phyloP scores from a whole-genome alignment of 2,797 vertebrate genomes.

The Pogoniulus pusillus region DNA sequence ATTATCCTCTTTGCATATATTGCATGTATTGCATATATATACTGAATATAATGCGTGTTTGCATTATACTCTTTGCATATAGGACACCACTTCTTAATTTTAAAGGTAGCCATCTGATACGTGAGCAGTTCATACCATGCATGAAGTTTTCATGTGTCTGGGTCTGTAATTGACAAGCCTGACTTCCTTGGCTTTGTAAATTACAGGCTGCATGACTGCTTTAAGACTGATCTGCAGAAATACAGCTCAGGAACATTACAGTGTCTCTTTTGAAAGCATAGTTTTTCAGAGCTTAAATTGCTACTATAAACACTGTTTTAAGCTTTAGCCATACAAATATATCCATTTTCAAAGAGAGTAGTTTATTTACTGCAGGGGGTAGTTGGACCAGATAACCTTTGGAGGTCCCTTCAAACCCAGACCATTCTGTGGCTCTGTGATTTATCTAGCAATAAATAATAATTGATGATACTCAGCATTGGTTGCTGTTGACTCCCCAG shows the following conservation, averaged over 20 bases:
- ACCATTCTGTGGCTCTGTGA: neutral
- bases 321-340: conserved; percentile 49
- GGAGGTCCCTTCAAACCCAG: too few relatives aligned
- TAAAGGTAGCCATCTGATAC: neutral
- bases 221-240: conserved; percentile 51
- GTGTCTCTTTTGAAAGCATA: too few relatives aligned
- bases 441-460: conserved; percentile 69
- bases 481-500: conserved; percentile 50
- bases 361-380: neutral
- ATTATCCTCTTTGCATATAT: neutral
- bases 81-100: neutral
- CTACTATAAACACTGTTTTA: conserved; percentile 66
- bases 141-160: conserved; percentile 32
- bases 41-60: too few relatives aligned
- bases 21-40: too few relatives aligned
- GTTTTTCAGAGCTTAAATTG: conserved; percentile 70
- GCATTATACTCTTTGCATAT: neutral
- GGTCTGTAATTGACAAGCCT: conserved; percentile 43
- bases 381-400: too few relatives aligned
- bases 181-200: conserved; percentile 65
- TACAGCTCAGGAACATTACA: conserved; percentile 51
- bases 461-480: conserved; percentile 58
- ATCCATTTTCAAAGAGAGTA: conserved; percentile 33
- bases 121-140: too few relatives aligned
- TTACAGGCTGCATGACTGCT: conserved; percentile 68